Evolutionary conservation across 2,797 vertebrate genomes (phyloP), one percentile per base, ranked within the genome.

Genomic region (Eleutherodactylus coqui): DNA sequence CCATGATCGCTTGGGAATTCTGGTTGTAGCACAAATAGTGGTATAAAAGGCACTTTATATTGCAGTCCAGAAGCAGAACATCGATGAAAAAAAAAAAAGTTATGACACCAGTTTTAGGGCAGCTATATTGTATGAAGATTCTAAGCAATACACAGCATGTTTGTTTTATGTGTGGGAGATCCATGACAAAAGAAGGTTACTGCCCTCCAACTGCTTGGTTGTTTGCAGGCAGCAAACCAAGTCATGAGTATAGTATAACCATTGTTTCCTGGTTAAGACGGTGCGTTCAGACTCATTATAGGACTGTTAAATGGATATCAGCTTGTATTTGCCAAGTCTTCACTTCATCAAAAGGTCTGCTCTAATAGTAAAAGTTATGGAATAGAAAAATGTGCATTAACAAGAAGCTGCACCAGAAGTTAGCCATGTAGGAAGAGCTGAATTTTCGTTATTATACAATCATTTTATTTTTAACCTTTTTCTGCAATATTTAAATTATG

Each of bases 401-500:
- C 29, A 78, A 32, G 38, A 19, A 55, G n/a, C n/a, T n/a, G n/a
- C n/a, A n/a, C n/a, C n/a, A n/a, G n/a, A n/a, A n/a, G n/a, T n/a
- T n/a, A 16, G 32, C 51, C 21, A 53, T 9, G 6, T 0, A 24
- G 21, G 17, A 69, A 10, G 34, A 51, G 49, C 4, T 11, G 21
- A 5, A 27, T n/a, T 73, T 45, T 72, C 45, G 43, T 73, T 14
- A n/a, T 27, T 45, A 45, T 73, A 73, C 70, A 73, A 45, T 73
- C 38, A 73, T 73, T 73, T 78, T 77, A 49, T 49, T 27, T n/a
- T 49, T 75, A 32, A 36, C 24, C 32, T 24, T 55, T 78, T 55
- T 41, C 58, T 78, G 17, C 14, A 78, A 58, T 78, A 78, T 60
- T 38, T 78, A 78, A 78, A 78, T 78, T 60, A 78, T 53, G 60